phyloP scores from a whole-genome alignment of 1,140 invertebrate species.

The Maniola jurtina region DNA sequence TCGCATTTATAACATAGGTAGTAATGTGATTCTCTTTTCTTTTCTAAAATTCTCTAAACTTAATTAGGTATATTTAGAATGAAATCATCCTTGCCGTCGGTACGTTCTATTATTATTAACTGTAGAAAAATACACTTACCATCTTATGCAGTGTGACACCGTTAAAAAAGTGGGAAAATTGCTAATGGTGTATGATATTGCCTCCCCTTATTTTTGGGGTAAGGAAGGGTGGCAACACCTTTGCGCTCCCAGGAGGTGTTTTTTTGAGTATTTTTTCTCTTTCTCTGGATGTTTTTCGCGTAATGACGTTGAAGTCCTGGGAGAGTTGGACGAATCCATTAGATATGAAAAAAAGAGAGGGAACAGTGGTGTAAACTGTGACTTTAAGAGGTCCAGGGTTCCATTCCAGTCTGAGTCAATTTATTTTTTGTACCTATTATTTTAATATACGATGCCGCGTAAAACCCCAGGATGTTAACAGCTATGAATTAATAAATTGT shows the following conservation, averaged over 20 bases:
- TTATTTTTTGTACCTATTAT: too few species aligned
- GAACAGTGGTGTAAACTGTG: too few species aligned
- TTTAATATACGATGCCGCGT: too few species aligned
- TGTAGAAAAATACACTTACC: conserved; percentile 37
- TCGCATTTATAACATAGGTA: too few species aligned
- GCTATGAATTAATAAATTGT: too few species aligned
- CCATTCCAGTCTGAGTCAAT: too few species aligned
- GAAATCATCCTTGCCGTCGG: background rate
- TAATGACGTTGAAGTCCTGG: conserved; percentile 73
- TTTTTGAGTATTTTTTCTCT: conserved; percentile 61
- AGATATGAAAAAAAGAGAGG: conserved; percentile 67
- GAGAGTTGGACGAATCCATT: conserved; percentile 76
- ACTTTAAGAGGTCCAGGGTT: too few species aligned
- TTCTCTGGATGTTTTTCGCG: conserved; percentile 62
- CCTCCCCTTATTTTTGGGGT: conserved; percentile 70
- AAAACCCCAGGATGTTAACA: too few species aligned
- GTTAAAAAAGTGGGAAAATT: conserved; percentile 76
- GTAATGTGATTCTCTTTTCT: too few species aligned
- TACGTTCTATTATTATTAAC: conserved; percentile 24
- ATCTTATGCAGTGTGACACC: conserved; percentile 69
- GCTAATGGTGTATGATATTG: conserved; percentile 78
- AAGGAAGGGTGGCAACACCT: conserved; percentile 73
- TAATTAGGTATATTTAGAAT: background rate
- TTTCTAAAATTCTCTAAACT: too few species aligned
- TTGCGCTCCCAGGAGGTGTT: conserved; percentile 69